Evolutionary conservation across 2,113 vertebrate species (phyloP).

Genomic region (Chaetodon auriga): DNA sequence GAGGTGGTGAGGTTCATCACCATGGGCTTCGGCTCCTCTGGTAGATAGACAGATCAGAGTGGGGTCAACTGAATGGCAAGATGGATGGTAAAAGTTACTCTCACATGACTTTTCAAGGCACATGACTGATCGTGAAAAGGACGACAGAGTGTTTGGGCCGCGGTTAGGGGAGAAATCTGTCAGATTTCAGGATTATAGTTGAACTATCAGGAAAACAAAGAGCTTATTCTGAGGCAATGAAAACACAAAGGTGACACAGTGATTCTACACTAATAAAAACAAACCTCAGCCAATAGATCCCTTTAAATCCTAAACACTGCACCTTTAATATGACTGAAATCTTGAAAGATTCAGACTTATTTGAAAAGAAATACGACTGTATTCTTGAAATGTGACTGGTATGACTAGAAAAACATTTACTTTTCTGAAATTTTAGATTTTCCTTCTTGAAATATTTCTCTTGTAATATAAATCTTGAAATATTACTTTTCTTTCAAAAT

Average conservation of each 20-base stretch:
- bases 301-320: too few relatives aligned
- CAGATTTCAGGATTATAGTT: not conserved
- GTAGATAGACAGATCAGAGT: constrained; percentile 82
- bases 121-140: not conserved
- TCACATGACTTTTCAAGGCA: not conserved
- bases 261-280: too few relatives aligned
- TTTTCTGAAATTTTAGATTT: not conserved
- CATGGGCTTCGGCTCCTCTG: constrained; percentile 86
- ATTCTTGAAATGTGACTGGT: too few relatives aligned
- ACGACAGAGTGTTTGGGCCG: constrained; percentile 5
- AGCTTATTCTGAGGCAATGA: too few relatives aligned
- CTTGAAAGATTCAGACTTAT: too few relatives aligned
- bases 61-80: constrained; percentile 58
- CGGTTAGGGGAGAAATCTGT: not conserved
- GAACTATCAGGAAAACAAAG: not conserved
- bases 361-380: too few relatives aligned
- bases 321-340: too few relatives aligned
- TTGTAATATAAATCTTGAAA: not conserved
- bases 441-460: not conserved
- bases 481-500: not conserved
- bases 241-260: too few relatives aligned
- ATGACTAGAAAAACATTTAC: too few relatives aligned
- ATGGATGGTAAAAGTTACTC: constrained; percentile 25
- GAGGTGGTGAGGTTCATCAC: constrained; percentile 86
- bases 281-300: too few relatives aligned